Evolutionary conservation across 2,113 vertebrate species (phyloP), one percentile per base, ranked within the genome.

Genomic region (Orthonyx spaldingii): DNA sequence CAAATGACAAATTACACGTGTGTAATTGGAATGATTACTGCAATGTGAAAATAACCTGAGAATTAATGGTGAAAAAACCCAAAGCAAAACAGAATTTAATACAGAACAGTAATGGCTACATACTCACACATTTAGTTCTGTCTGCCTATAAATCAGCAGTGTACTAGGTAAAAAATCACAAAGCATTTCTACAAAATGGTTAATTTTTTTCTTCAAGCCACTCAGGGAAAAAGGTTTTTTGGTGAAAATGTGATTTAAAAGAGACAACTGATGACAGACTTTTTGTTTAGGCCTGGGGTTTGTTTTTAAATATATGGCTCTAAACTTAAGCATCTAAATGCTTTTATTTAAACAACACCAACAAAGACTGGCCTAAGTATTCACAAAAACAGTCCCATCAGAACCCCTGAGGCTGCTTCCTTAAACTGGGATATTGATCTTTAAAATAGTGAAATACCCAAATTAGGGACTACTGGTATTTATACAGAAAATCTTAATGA

Each of bases 11-110:
- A 87, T 84, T 52, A 60, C 41, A 63, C 3, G 0, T 16, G 55
- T 70, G 41, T 56, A 92, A 93, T 30, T 68, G 53, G 49, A 90
- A 68, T 81, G 27, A 90, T 92, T 80, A 80, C n/a, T 72, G 68
- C 30, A 50, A 66, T 55, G 52, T 59, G 80, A 86, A 93, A 90
- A 91, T 57, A 87, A 37, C 42, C 52, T 89, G 56, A 66, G 60
- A 92, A 90, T 76, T 46, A 66, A 78, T 10, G 11, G 35, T 23
- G 33, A 28, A 64, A 69, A 80, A 79, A 57, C 0, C 10, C 41
- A 84, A 66, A 81, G 64, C 49, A 95, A 94, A 96, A 81, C 12
- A 68, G 69, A 96, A 85, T 33, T 42, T 85, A 88, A 57, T 68
- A 68, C 23, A 71, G 35, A 37, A 20, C 47, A 56, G 37, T 39